Base-by-base conservation (phyloP, 1,140 invertebrate genomes). In the Lepidostoma basale region DNA sequence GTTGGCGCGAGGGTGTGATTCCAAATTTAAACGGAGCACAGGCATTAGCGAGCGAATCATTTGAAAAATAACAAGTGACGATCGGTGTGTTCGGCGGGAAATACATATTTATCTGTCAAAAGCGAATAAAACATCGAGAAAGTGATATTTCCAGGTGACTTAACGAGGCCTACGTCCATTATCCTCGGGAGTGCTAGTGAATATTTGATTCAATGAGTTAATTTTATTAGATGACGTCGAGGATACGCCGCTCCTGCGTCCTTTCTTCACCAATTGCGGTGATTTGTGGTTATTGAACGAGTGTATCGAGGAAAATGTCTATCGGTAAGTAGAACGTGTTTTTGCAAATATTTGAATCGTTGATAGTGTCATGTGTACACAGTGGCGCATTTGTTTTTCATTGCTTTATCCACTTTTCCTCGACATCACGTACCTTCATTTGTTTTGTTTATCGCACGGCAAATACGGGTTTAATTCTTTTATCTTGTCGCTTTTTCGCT, bases 321-420 rank as follows among this genome's bases (percentile, higher is more conserved):
- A 71, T 71, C 69, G 69, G 69, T 71, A 25, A 67, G 69, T 71
- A 20, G 23, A 52, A 49, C 22, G 36, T 26, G 18, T 20, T 59
- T 16, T 49, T 49, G n/a, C 22, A 20, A 45, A 4, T 18, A 4
- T 20, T 42, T 2, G 28, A 33, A 40, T 22, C 8, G 16, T 58
- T 58, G 16, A 36, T 33, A 36, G 16, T n/a, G n/a, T n/a, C n/a
- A n/a, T n/a, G n/a, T n/a, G n/a, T n/a, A n/a, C n/a, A n/a, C 12
- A 56, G 18, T 26, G 3, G 26, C n/a, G 18, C 52, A 6, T 56
- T 26, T n/a, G n/a, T n/a, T n/a, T n/a, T n/a, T n/a, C n/a, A n/a
- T n/a, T n/a, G n/a, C n/a, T n/a, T n/a, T 40, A 22, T 28, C 28
- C n/a, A 58, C 9, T 18, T 33, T 58, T 33, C 12, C 28, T 10